A percentile compares a stretch with the other conserved stretches of the same genome.
phyloP scores from a whole-genome alignment of 2,797 vertebrate genomes.

The Thalassophryne amazonica region DNA sequence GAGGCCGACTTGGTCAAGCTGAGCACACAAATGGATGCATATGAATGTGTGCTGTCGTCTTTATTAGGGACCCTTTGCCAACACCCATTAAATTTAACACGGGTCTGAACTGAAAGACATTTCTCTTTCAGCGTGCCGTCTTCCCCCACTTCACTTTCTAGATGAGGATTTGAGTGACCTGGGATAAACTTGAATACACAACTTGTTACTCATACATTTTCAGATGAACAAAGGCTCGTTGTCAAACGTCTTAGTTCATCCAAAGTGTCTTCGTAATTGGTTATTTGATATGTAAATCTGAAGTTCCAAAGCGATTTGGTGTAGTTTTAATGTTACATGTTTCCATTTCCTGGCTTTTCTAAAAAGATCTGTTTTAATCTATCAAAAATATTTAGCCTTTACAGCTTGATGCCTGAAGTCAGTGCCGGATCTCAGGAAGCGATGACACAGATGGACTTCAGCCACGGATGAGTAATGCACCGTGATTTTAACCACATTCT shows the following conservation, averaged over 20 bases:
- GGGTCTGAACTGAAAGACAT: constrained; percentile 50
- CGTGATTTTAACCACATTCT: constrained; percentile 45
- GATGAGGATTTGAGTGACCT: constrained; percentile 52
- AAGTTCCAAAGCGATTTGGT: background rate
- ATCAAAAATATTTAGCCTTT: background rate
- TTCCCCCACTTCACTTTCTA: constrained; percentile 38
- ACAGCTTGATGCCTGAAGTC: constrained; percentile 35
- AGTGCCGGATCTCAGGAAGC: constrained; percentile 9
- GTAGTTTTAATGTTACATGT: constrained; percentile 46
- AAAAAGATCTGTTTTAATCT: constrained; percentile 11
- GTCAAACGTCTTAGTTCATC: constrained; percentile 10
- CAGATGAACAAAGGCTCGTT: constrained; percentile 5
- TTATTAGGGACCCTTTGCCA: constrained; percentile 70
- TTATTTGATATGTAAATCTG: constrained; percentile 20
- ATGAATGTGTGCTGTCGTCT: constrained; percentile 79
- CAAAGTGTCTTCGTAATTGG: constrained; percentile 1
- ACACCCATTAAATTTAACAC: constrained; percentile 71
- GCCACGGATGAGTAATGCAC: constrained; percentile 44
- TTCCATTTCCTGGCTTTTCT: too few species aligned
- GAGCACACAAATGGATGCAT: constrained; percentile 81
- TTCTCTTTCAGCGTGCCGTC: constrained; percentile 45
- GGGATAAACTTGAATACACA: constrained; percentile 60
- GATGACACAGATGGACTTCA: constrained; percentile 36
- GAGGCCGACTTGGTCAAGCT: constrained; percentile 78
- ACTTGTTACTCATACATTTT: constrained; percentile 33